Conservation (phyloP, 2,113 vertebrate genomes). For the Drymodes brunneopygia region DNA sequence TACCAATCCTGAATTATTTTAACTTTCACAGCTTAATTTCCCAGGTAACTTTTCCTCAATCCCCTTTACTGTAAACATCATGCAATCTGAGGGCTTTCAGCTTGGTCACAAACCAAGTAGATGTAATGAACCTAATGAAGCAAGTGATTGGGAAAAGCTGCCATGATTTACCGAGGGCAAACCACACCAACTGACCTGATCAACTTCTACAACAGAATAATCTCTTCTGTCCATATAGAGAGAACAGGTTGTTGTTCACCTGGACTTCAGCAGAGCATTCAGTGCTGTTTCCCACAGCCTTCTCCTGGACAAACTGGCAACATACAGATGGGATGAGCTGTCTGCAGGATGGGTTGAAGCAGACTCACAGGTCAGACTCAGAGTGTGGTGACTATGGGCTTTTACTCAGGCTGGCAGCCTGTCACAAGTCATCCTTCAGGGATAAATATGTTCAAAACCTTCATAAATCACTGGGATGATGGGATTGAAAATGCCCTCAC, state of each 20-base stretch:
- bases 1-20: not conserved
- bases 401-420: not conserved
- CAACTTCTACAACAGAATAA: not conserved
- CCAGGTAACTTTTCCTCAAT: not conserved
- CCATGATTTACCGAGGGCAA: not conserved
- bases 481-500: not conserved
- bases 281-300: not conserved
- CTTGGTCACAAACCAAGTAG: not conserved
- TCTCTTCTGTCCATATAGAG: fast-evolving
- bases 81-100: not conserved
- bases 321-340: not conserved
- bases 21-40: not conserved
- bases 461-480: not conserved
- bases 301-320: not conserved
- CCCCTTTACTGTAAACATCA: not conserved
- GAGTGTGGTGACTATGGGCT: not conserved
- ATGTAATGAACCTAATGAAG: not conserved
- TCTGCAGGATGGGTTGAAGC: not conserved
- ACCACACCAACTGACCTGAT: not conserved
- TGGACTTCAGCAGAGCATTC: not conserved
- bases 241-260: not conserved
- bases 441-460: not conserved
- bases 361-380: fast-evolving
- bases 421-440: not conserved
- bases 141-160: not conserved